Evolutionary conservation across 2,113 vertebrate genomes (phyloP).

Genomic region (Rynchops niger): DNA sequence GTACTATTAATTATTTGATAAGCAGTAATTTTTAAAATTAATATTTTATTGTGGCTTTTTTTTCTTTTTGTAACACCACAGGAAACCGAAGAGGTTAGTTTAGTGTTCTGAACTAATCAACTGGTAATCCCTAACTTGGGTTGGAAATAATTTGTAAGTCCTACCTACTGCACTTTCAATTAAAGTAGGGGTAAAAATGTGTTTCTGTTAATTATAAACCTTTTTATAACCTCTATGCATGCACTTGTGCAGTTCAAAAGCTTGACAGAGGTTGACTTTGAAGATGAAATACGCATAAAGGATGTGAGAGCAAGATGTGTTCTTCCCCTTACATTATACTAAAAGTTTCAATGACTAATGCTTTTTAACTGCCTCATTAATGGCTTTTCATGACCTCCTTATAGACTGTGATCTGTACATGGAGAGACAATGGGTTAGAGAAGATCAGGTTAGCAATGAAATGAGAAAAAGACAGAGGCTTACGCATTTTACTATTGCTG

Average conservation of each 20-base stretch:
- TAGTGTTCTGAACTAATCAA: not conserved
- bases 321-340: not conserved
- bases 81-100: not conserved
- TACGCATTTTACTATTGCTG: not conserved
- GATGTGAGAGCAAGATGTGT: not conserved
- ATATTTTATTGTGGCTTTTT: not conserved
- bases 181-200: not conserved
- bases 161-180: not conserved
- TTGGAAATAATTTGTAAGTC: not conserved
- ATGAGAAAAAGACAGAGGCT: not conserved
- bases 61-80: not conserved
- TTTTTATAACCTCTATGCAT: not conserved
- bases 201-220: not conserved
- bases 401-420: not conserved
- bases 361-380: not conserved
- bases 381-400: not conserved
- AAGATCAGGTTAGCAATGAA: not conserved
- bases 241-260: not conserved
- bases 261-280: not conserved
- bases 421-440: not conserved
- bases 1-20: not conserved
- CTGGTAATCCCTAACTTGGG: not conserved
- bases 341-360: not conserved
- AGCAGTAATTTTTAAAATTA: not conserved
- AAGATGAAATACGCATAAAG: not conserved